These are phyloP conservation scores for Uropsilus gracilis DNA, from an alignment of 2,113 vertebrate species.

Conservation along the genomic window DNA sequence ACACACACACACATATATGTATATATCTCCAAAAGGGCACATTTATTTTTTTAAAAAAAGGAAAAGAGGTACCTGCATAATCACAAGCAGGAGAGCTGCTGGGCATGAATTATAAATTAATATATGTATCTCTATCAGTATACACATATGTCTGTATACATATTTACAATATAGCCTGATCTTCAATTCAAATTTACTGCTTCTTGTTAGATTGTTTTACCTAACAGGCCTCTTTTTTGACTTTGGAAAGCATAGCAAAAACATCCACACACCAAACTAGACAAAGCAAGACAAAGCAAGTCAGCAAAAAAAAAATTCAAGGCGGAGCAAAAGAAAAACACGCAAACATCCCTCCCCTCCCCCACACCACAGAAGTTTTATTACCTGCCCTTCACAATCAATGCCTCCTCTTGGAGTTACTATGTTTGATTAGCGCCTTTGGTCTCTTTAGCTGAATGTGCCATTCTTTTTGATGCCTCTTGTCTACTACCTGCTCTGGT, in stretches of 20 bases:
- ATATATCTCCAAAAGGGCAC: no score
- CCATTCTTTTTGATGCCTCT: not conserved
- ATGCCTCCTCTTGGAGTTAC: not conserved
- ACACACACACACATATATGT: no score
- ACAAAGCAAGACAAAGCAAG: not conserved
- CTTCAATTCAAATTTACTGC: not conserved
- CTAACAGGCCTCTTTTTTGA: not conserved
- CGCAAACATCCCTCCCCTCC: no score
- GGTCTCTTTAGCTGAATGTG: not conserved
- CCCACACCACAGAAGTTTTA: not conserved
- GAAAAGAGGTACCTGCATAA: no score
- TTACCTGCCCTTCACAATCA: not conserved
- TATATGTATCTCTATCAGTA: no score
- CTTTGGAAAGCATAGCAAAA: not conserved
- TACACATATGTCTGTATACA: no score
- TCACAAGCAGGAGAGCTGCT: no score
- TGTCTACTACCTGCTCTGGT: fast-evolving
- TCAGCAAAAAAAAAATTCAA: not conserved
- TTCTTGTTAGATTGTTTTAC: not conserved
- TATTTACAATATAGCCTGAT: not conserved
- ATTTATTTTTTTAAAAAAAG: no score
- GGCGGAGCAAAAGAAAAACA: not conserved
- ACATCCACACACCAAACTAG: not conserved
- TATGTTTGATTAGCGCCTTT: not conserved
- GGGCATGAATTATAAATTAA: not conserved